Percentiles rank a stretch among this genome's conserved stretches.
Conservation (phyloP, 2,797 vertebrate species). For the Capromys pilorides region DNA sequence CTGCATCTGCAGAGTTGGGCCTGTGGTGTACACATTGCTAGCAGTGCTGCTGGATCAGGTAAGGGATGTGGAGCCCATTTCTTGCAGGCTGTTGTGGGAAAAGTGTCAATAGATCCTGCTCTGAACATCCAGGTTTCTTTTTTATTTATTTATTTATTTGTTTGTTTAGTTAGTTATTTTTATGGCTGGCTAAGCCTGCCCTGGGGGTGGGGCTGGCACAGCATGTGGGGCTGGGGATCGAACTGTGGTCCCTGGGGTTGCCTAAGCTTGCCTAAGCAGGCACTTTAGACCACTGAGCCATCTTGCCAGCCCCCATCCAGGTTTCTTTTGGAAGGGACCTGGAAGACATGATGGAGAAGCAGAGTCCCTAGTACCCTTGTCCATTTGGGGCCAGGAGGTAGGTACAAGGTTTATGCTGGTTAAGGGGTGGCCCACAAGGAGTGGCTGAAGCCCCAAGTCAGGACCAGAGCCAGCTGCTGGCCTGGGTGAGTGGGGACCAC, state of each 20-base stretch:
- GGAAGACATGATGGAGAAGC: no score
- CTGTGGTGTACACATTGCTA: background rate
- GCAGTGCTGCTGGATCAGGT: background rate
- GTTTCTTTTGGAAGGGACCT: background rate
- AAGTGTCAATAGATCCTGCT: background rate
- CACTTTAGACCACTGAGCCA: no score
- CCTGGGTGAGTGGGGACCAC: background rate
- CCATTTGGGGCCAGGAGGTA: background rate
- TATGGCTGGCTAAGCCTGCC: no score
- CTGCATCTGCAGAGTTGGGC: background rate
- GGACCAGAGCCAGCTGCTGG: background rate
- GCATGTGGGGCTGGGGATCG: no score
- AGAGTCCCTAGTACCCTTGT: background rate
- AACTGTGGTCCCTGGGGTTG: no score
- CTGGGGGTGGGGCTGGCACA: no score
- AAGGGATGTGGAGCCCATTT: background rate
- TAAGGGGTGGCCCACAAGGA: background rate
- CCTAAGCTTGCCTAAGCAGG: no score
- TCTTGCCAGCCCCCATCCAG: no score
- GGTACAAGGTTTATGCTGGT: background rate
- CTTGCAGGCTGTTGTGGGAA: rapidly evolving
- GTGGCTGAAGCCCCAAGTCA: background rate
- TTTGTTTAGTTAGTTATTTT: no score
- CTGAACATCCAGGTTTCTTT: background rate
- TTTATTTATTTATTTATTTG: no score